Percentiles rank a stretch among this genome's conserved stretches.
Evolutionary conservation across 1,140 invertebrate species (phyloP).

Genomic region (Steinernema feltiae): DNA sequence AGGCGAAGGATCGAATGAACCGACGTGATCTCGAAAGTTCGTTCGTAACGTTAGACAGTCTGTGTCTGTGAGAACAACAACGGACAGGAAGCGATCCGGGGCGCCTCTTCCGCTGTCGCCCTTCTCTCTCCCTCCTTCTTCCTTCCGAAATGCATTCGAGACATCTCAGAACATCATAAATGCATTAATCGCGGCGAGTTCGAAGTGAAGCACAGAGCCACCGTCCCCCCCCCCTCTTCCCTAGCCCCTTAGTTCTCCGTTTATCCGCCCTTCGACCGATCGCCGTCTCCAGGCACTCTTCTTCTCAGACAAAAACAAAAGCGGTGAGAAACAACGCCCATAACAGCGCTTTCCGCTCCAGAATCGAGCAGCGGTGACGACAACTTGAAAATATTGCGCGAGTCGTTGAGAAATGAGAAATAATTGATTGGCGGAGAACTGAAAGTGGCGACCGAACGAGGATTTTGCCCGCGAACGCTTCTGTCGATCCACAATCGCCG

Average conservation of each 20-base stretch:
- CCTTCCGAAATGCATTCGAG: not conserved
- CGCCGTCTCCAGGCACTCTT: not conserved
- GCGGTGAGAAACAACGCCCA: not conserved
- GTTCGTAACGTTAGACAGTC: too few relatives aligned
- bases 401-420: not conserved
- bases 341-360: not conserved
- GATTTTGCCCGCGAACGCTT: too few relatives aligned
- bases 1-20: not conserved
- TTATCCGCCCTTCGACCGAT: too few relatives aligned
- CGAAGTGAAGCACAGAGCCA: too few relatives aligned
- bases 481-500: not conserved
- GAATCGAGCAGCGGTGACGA: not conserved
- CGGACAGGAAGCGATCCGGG: too few relatives aligned
- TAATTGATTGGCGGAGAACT: not conserved
- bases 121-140: not conserved
- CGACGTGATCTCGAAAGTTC: not conserved
- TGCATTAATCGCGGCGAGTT: not conserved
- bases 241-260: not conserved
- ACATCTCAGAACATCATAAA: not conserved
- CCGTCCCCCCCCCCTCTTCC: not conserved
- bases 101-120: not conserved
- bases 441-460: not conserved
- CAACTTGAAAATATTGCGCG: not conserved
- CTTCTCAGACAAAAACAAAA: not conserved
- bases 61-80: too few relatives aligned